These are phyloP conservation scores for Catalaphyllia jardinei DNA, from an alignment of 64 coral and sea anemone genomes.

Conservation along the genomic window DNA sequence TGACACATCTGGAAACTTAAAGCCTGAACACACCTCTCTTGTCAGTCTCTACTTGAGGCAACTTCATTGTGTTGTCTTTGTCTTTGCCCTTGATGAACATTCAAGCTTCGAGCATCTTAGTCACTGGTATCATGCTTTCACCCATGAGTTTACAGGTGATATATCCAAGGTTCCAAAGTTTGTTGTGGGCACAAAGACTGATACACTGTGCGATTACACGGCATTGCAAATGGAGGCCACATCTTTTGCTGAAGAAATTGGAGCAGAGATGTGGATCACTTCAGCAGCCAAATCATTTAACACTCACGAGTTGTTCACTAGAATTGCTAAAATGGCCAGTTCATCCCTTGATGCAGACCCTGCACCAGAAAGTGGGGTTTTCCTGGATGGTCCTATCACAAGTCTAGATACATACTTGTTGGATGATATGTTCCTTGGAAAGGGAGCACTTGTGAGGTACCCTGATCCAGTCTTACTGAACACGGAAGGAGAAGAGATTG, in stretches of 20 bases:
- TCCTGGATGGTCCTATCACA: not conserved
- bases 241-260: conserved; percentile 59
- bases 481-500: conserved; percentile 39
- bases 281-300: conserved; percentile 49
- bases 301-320: conserved; percentile 52
- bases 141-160: conserved; percentile 31
- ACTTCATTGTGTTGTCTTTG: conserved; percentile 73
- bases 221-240: conserved; percentile 56
- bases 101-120: conserved; percentile 53
- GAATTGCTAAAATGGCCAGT: conserved; percentile 18
- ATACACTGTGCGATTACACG: conserved; percentile 2
- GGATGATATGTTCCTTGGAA: conserved; percentile 35
- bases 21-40: conserved; percentile 7
- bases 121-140: conserved; percentile 53
- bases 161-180: conserved; percentile 37
- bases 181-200: conserved; percentile 75
- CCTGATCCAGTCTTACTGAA: conserved; percentile 67
- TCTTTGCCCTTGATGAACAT: conserved; percentile 69
- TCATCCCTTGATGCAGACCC: not conserved
- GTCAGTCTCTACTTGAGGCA: conserved; percentile 45
- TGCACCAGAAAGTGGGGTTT: not conserved
- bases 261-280: conserved; percentile 63
- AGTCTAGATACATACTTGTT: conserved; percentile 5
- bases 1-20: conserved; percentile 71
- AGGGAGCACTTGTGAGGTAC: conserved; percentile 31